A percentile compares a stretch with the other conserved stretches of the same genome.
These are phyloP conservation scores for Emydoidea blandingii DNA, from an alignment of 2,797 vertebrate species.

Conservation along the genomic window DNA sequence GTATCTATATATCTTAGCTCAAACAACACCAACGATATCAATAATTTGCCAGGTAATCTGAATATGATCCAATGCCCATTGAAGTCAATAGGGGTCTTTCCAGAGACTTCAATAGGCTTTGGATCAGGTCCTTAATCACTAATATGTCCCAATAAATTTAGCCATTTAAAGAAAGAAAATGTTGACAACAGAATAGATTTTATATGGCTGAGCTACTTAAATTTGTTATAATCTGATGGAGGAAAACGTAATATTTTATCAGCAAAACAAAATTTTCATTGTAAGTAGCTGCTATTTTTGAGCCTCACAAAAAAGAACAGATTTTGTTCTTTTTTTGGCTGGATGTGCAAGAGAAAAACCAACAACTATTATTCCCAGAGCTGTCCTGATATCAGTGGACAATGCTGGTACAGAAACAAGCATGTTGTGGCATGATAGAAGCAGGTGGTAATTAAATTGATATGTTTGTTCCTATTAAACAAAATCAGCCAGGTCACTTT, in stretches of 20 bases:
- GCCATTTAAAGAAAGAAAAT: not conserved
- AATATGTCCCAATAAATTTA: not conserved
- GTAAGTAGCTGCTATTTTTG: not conserved
- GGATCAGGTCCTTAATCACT: not conserved
- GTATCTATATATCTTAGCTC: not conserved
- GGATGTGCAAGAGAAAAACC: not conserved
- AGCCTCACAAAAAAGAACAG: not conserved
- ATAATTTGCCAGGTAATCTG: not conserved
- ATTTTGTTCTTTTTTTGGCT: not conserved
- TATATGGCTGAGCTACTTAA: not conserved
- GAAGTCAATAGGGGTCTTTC: not conserved
- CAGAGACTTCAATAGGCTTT: not conserved
- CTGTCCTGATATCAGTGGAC: not conserved
- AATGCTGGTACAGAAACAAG: not conserved
- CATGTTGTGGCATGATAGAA: not conserved
- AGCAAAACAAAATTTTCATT: not conserved
- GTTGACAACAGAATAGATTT: not conserved
- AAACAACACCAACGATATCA: not conserved
- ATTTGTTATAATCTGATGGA: not conserved
- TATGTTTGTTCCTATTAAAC: conserved; percentile 12
- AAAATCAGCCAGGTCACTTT: not conserved
- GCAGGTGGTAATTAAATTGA: not conserved
- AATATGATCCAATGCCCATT: accelerated
- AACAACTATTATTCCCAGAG: not conserved
- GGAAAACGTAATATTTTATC: not conserved